phyloP scores from a whole-genome alignment of 2,888 invertebrate species.

The Tribolium freemani region DNA sequence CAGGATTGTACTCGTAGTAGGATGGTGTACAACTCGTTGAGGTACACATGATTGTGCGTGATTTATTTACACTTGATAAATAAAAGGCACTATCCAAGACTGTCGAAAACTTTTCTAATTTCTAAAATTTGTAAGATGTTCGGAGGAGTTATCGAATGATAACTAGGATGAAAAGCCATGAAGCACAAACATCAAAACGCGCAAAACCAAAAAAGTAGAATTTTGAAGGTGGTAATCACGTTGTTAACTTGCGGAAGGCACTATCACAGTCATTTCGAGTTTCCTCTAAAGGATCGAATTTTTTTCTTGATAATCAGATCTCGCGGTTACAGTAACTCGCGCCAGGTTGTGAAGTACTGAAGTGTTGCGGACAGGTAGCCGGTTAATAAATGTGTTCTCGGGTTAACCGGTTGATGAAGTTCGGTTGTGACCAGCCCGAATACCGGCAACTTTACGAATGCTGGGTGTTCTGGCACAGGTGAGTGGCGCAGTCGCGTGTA shows the following conservation, averaged over 20 bases:
- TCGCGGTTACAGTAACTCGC: constrained; percentile 2
- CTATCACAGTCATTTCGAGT: constrained; percentile 28
- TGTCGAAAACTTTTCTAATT: constrained; percentile 38
- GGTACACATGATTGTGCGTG: constrained; percentile 43
- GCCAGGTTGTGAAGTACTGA: constrained; percentile 3
- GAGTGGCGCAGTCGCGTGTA: constrained; percentile 62
- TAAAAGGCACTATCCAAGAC: constrained; percentile 36
- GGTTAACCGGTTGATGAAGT: constrained; percentile 36
- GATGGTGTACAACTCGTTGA: constrained; percentile 47
- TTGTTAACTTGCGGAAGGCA: not conserved
- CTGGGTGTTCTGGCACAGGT: constrained; percentile 59
- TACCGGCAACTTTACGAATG: constrained; percentile 53
- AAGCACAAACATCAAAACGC: constrained; percentile 14
- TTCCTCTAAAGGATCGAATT: not conserved
- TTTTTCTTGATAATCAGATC: constrained; percentile 2
- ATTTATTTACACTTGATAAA: constrained; percentile 36
- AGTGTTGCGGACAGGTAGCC: constrained; percentile 5
- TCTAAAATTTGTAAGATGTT: constrained; percentile 9
- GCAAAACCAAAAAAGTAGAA: not conserved
- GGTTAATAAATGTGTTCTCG: constrained; percentile 16
- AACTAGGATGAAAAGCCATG: constrained; percentile 27
- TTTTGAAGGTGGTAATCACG: too few species aligned
- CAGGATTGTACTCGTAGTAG: constrained; percentile 48
- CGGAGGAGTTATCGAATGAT: not conserved
- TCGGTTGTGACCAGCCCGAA: constrained; percentile 49